These are phyloP conservation scores for Dinomys branickii DNA, from an alignment of 2,113 vertebrate genomes.

Conservation along the genomic window DNA sequence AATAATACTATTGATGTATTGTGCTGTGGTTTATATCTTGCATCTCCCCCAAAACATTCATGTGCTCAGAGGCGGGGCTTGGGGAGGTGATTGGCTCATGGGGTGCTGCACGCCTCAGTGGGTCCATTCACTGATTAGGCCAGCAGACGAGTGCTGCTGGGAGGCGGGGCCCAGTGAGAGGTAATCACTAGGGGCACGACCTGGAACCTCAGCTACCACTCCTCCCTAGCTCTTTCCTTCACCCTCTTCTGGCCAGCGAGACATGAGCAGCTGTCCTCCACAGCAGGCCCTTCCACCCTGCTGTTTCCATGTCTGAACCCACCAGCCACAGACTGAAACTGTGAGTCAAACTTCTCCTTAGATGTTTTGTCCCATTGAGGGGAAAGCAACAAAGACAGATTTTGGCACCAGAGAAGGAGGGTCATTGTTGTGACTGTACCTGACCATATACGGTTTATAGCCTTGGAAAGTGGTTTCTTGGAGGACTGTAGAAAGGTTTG, in stretches of 20 bases:
- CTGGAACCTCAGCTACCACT: background rate
- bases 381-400: background rate
- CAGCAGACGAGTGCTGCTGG: background rate
- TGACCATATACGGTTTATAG: background rate
- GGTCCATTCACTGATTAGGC: background rate
- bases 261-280: background rate
- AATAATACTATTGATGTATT: background rate
- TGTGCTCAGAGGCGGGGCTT: background rate
- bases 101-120: background rate
- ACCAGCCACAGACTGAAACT: background rate
- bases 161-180: background rate
- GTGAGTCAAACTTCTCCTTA: background rate
- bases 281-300: background rate
- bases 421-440: background rate
- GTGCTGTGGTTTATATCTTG: background rate
- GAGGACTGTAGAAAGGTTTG: background rate
- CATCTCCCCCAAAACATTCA: background rate
- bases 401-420: background rate
- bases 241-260: background rate
- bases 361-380: background rate
- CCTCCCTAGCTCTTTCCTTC: background rate
- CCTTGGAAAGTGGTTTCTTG: background rate
- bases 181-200: background rate
- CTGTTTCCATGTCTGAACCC: background rate
- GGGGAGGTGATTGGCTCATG: background rate